phyloP scores from a whole-genome alignment of 2,888 invertebrate genomes.

The Harmothoe impar region DNA sequence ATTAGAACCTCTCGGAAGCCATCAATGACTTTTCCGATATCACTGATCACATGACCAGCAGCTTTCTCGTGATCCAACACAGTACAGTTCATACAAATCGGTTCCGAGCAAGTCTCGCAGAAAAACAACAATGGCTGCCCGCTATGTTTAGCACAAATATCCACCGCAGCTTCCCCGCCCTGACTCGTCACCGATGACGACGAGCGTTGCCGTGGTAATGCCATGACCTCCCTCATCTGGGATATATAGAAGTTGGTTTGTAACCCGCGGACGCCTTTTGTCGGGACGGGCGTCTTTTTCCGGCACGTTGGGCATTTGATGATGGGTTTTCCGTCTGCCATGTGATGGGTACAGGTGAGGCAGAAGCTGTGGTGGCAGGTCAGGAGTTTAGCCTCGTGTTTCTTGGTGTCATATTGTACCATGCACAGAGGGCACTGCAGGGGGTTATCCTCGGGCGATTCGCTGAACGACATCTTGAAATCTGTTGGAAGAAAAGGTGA shows the following conservation, averaged over 20 bases:
- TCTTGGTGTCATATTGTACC: slow-evolving; percentile 48
- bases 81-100: slow-evolving; percentile 68
- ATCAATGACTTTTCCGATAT: slow-evolving; percentile 52
- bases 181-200: neutral
- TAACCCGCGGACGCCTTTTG: slow-evolving; percentile 53
- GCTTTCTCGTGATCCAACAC: slow-evolving; percentile 66
- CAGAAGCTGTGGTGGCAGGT: slow-evolving; percentile 66
- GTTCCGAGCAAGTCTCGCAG: slow-evolving; percentile 62
- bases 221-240: slow-evolving; percentile 63
- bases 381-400: slow-evolving; percentile 64
- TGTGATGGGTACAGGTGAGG: slow-evolving; percentile 42
- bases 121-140: slow-evolving; percentile 64
- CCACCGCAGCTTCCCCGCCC: neutral
- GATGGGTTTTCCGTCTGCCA: neutral
- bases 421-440: slow-evolving; percentile 64
- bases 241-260: slow-evolving; percentile 64
- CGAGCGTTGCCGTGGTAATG: neutral
- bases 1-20: slow-evolving; percentile 35
- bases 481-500: neutral
- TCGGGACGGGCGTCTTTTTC: slow-evolving; percentile 58
- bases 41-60: slow-evolving; percentile 63
- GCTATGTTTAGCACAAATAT: slow-evolving; percentile 58
- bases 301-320: slow-evolving; percentile 64
- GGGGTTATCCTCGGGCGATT: neutral
- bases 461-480: slow-evolving; percentile 30